Percentiles rank a stretch among this genome's conserved stretches.
Evolutionary conservation across 2,797 vertebrate species (phyloP).

Genomic region (Siniperca undulata): DNA sequence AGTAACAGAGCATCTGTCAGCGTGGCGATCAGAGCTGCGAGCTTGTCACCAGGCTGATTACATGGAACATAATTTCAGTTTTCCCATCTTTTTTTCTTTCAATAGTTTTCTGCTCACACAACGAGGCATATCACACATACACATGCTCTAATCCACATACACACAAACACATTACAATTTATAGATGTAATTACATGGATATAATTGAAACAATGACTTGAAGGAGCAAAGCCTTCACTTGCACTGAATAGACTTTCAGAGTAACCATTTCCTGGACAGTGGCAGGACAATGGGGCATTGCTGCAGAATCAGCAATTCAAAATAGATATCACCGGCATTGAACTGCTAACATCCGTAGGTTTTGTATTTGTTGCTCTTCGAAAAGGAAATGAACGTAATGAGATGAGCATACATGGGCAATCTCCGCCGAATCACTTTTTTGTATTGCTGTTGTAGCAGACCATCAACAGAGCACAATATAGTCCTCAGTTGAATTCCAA

Average conservation of each 20-base stretch:
- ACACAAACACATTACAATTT: conserved; percentile 62
- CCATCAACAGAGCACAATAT: conserved; percentile 47
- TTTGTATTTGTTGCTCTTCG: conserved; percentile 43
- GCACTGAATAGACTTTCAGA: conserved; percentile 38
- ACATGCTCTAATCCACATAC: conserved; percentile 5
- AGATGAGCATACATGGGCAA: conserved; percentile 54
- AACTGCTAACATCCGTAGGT: conserved; percentile 50
- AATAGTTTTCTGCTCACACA: conserved; percentile 46
- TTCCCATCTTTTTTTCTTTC: conserved; percentile 41
- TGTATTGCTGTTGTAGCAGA: conserved; percentile 40
- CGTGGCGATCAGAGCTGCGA: conserved; percentile 40
- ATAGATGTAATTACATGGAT: conserved; percentile 77
- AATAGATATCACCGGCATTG: neutral
- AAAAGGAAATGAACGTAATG: conserved; percentile 62
- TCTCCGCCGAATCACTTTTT: conserved; percentile 60
- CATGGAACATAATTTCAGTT: conserved; percentile 55
- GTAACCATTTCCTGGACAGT: conserved; percentile 48
- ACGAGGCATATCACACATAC: conserved; percentile 33
- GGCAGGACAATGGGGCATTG: conserved; percentile 38
- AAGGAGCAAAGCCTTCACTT: conserved; percentile 47
- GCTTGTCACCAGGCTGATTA: conserved; percentile 63
- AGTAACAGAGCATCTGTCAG: conserved; percentile 69
- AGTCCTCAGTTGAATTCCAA: conserved; percentile 60
- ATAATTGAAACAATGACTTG: conserved; percentile 79
- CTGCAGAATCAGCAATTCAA: conserved; percentile 5